Evolutionary conservation across 2,113 vertebrate genomes (phyloP), one percentile per base, ranked within the genome.

Genomic region (Oryzias curvinotus): DNA sequence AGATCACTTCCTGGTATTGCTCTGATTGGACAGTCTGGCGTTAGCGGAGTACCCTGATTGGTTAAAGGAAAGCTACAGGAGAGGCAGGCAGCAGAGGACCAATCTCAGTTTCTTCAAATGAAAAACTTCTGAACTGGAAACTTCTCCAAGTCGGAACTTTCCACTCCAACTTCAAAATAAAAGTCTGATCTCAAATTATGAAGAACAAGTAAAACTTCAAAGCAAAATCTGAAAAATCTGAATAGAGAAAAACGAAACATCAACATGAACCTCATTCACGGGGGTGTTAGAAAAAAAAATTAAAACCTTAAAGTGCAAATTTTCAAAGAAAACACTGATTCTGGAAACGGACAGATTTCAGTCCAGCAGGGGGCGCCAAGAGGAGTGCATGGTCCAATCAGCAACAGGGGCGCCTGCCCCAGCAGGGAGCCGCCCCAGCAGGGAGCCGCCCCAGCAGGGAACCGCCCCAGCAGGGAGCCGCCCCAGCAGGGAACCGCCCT

Each of bases 221-320:
- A 48, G n/a, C 19, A 48, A 48, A 57, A 41, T 16, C 25, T 25
- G 57, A 15, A 48, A 48, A 57, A 41, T 16, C 25, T 25, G 57
- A 15, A 51, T 81, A 51, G 69, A 82, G 80, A 69, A 63, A 48
- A 16, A n/a, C 74, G 45, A 18, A 70, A 85, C 74, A 77, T 77
- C 80, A 82, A 82, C 73, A 84, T 28, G 7, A 19, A 48, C 47
- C n/a, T 8, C 45, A 2, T n/a, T 47, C n/a, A n/a, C 13, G 18
- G 19, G 6, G 8, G n/a, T 50, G 18, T 15, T 10, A 47, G 51
- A 26, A 56, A 71, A 75, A 71, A 46, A n/a, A 85, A 65, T 59
- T 67, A 53, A 30, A 75, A 55, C 36, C 68, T 83, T 91, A 91
- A 91, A 92, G 90, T 92, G 89, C 91, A 73, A 78, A 73, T 66